Percentiles rank a stretch among this genome's conserved stretches.
phyloP scores from a whole-genome alignment of 2,888 invertebrate species.

The Agrotis puta region DNA sequence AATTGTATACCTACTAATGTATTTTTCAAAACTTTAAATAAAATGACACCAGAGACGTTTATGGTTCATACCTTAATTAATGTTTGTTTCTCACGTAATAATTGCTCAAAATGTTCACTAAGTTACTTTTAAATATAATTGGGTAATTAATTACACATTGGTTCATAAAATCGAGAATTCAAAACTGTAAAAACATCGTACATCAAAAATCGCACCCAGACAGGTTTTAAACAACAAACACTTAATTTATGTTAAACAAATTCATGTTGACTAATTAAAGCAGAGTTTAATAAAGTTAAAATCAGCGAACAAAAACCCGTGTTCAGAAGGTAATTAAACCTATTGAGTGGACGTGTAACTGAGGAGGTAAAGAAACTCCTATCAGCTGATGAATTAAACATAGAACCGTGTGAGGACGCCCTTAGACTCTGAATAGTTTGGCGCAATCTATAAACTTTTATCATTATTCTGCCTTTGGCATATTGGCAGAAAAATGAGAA shows the following conservation, averaged over 20 bases:
- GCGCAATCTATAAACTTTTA: constrained; percentile 53
- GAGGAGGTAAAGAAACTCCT: constrained; percentile 74
- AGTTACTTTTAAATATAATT: too few relatives aligned
- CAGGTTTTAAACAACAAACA: constrained; percentile 10
- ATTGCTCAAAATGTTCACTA: too few relatives aligned
- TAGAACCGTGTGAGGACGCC: constrained; percentile 73
- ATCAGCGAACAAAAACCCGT: constrained; percentile 66
- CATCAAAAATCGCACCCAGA: not conserved
- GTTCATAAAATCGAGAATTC: too few relatives aligned
- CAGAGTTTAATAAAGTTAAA: constrained; percentile 51
- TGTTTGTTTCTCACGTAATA: too few relatives aligned
- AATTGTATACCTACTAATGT: too few relatives aligned
- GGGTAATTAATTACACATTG: too few relatives aligned
- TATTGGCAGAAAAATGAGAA: too few relatives aligned
- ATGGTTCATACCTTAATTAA: too few relatives aligned
- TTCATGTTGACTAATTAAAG: constrained; percentile 45
- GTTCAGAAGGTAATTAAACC: constrained; percentile 80
- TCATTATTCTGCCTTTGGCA: not conserved
- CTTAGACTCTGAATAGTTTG: constrained; percentile 68
- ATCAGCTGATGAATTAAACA: constrained; percentile 82
- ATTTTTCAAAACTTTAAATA: too few relatives aligned
- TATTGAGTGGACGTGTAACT: constrained; percentile 74
- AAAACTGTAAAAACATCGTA: too few relatives aligned
- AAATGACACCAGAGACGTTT: too few relatives aligned
- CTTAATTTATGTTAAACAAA: constrained; percentile 32